Conservation (phyloP, 2,113 vertebrate species). For the Bambusicola thoracicus region DNA sequence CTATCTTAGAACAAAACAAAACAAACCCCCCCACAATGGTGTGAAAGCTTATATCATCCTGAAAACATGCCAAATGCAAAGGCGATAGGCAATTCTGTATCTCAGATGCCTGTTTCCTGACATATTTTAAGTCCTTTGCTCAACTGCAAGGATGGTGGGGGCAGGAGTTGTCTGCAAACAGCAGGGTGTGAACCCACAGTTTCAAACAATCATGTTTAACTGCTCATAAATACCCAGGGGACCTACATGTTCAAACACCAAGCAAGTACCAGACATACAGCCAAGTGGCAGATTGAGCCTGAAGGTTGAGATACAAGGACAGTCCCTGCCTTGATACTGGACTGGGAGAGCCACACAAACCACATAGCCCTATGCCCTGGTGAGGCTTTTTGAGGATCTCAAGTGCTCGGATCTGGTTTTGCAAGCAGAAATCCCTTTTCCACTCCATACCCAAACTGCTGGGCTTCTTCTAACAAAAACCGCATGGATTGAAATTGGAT, state of each 20-base stretch:
- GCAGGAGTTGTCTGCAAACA: conserved; percentile 43
- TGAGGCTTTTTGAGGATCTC: neutral
- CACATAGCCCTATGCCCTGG: neutral
- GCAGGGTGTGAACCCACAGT: conserved; percentile 16
- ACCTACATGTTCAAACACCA: neutral
- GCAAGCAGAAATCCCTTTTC: neutral
- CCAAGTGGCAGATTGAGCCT: fast-evolving
- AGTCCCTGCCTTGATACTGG: neutral
- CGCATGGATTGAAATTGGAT: neutral
- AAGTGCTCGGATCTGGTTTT: neutral
- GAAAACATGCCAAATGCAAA: conserved; percentile 44
- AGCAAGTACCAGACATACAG: neutral
- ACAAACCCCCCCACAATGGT: neutral
- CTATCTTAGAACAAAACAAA: neutral
- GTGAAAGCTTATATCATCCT: conserved; percentile 48
- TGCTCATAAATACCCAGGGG: neutral
- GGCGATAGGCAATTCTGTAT: conserved; percentile 25
- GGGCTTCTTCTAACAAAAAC: neutral
- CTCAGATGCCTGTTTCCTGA: conserved; percentile 60
- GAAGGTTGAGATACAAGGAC: neutral
- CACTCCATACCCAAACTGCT: neutral
- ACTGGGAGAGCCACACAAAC: neutral
- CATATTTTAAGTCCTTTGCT: conserved; percentile 52
- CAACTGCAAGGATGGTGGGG: conserved; percentile 18
- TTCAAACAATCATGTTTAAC: conserved; percentile 14